A percentile compares a stretch with the other conserved stretches of the same genome.
These are phyloP conservation scores for Prochilodus magdalenae DNA, from an alignment of 2,113 vertebrate species.

Conservation along the genomic window DNA sequence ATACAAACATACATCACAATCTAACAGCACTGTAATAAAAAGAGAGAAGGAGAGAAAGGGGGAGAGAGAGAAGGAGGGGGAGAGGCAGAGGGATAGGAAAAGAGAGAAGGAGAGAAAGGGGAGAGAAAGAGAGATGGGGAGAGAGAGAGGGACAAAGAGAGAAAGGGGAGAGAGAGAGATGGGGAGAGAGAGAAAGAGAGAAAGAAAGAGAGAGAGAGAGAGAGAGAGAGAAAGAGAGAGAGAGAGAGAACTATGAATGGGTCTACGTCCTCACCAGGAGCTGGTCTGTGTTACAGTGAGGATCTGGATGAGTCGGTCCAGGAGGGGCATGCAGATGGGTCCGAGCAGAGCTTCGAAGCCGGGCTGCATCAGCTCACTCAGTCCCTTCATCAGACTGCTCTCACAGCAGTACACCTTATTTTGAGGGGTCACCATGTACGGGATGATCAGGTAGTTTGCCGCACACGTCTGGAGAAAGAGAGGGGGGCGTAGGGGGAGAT, in stretches of 20 bases:
- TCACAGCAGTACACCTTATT: constrained; percentile 98
- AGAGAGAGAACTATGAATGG: background rate
- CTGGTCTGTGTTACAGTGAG: constrained; percentile 90
- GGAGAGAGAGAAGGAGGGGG: too few relatives aligned
- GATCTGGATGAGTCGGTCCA: constrained; percentile 93
- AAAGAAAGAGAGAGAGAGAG: too few relatives aligned
- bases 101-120: too few relatives aligned
- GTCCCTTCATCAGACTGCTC: constrained; percentile 92
- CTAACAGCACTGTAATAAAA: constrained; percentile 11
- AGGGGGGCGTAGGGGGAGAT: constrained; percentile 28
- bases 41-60: background rate
- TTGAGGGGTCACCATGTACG: constrained; percentile 96
- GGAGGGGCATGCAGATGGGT: constrained; percentile 94
- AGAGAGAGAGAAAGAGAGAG: background rate
- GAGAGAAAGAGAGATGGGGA: too few relatives aligned
- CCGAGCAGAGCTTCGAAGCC: constrained; percentile 93
- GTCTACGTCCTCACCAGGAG: constrained; percentile 82
- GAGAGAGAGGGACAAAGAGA: too few relatives aligned
- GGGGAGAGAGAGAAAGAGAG: too few relatives aligned
- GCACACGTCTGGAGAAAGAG: constrained; percentile 84
- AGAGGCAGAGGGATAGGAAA: too few relatives aligned
- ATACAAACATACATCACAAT: constrained; percentile 16
- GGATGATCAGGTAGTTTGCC: constrained; percentile 95
- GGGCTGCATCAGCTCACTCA: constrained; percentile 95
- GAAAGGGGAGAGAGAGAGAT: too few relatives aligned